Evolutionary conservation across 2,113 vertebrate species (phyloP), one percentile per base, ranked within the genome.

Genomic region (Mionectes macconnelli): DNA sequence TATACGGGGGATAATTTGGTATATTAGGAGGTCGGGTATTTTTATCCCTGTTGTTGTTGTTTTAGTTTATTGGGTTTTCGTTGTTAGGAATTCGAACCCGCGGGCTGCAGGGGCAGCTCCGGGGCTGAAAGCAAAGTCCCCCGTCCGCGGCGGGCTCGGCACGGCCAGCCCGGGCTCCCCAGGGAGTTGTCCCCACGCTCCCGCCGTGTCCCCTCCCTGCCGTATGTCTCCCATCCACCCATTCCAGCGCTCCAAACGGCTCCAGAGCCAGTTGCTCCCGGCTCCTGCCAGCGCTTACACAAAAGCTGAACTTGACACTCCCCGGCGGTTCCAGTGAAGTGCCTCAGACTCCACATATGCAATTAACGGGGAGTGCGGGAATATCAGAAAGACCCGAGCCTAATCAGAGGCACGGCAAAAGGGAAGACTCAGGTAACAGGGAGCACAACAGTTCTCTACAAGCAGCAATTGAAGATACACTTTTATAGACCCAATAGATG

Each of bases 291-390:
- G 53, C 3, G 1, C 75, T 73, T 35, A 22, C 74, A 53, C 44
- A 30, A 74, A 63, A 27, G 10, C 37, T 15, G 66, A 25, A 6
- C 30, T 31, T 24, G 74, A 11, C 49, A 2, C 49, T 22, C 19
- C 16, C 59, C 8, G 59, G 60, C 73, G 14, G 79, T 1, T 12
- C 35, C 84, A 49, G 52, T 56, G 64, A 64, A 56, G 69, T 0
- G 91, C 80, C 60, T 79, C 27, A 22, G 56, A 25, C 84, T 20
- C 33, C 1, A 1, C 62, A 23, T 42, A 35, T 2, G 18, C 25
- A 25, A 25, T 62, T 55, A 44, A 24, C 3, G 3, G 31, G 52
- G n/a, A 44, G 16, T 1, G 7, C 0, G 5, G 56, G 47, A 33
- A 37, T 3, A 3, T 5, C 4, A 45, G 69, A 4, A 59, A 25